A percentile compares a stretch with the other conserved stretches of the same genome.
Conservation (phyloP, 1,140 invertebrate genomes). For the Cyclargus thomasi region DNA sequence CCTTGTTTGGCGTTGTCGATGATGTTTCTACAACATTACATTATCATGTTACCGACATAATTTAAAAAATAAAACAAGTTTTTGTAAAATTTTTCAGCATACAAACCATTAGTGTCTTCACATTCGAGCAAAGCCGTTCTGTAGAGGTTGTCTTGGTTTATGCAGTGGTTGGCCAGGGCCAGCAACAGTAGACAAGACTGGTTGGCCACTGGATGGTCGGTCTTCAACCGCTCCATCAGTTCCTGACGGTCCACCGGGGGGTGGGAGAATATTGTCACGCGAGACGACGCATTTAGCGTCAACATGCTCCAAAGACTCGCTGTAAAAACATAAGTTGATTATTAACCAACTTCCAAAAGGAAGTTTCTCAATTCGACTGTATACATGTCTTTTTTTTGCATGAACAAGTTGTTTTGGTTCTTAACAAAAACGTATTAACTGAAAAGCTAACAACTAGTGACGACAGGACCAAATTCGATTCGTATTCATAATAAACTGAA, state of each 20-base stretch:
- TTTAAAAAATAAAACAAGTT: too few species aligned
- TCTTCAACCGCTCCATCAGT: conserved; percentile 51
- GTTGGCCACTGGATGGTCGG: conserved; percentile 84
- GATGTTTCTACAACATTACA: conserved; percentile 44
- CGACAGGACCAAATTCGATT: too few species aligned
- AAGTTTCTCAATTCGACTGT: too few species aligned
- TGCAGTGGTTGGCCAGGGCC: conserved; percentile 93
- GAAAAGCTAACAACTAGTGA: too few species aligned
- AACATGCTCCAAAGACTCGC: conserved; percentile 88
- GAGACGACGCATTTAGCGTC: conserved; percentile 57
- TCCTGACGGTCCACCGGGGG: conserved; percentile 58
- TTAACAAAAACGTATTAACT: too few species aligned
- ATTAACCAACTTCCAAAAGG: too few species aligned
- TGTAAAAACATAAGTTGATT: too few species aligned
- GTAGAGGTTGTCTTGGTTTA: conserved; percentile 85
- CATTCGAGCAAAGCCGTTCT: conserved; percentile 90
- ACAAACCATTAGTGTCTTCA: conserved; percentile 75
- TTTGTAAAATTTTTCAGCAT: not conserved
- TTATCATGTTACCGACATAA: too few species aligned
- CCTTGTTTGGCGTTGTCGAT: conserved; percentile 44
- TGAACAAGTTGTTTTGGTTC: too few species aligned
- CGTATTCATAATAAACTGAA: too few species aligned
- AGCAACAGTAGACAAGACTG: conserved; percentile 92
- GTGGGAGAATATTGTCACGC: conserved; percentile 38
- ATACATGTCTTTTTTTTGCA: too few species aligned